Base-by-base conservation (phyloP, 2,797 vertebrate species). In the Sebastes vulpes region DNA sequence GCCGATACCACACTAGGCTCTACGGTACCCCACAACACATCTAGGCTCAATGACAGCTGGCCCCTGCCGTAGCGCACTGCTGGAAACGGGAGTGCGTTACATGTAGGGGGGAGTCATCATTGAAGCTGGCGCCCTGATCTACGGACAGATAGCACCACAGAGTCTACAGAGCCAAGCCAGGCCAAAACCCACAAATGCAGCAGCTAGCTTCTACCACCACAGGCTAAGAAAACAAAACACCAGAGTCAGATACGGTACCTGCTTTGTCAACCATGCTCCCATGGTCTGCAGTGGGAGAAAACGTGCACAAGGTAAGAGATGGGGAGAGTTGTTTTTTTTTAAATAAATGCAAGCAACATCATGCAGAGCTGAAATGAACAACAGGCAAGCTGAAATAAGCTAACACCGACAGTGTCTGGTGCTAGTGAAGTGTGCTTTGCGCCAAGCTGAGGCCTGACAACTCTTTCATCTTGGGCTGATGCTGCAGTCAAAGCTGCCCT, bases 231-330 rank as follows among this genome's bases (percentile, higher is more conserved):
- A 92, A 84, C 91, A 14, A 92, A 94, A 94, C 92, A 92, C 91
- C 90, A 92, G 93, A 92, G 89, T 93, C 91, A 94, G 92, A 94
- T 97, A 96, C 96, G 95, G 92, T 96, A 96, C 96, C 96, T 97
- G 96, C 93, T 96, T 96, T 93, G 93, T 95, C 93, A 95, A 95
- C 94, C 93, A 96, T 95, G 95, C 96, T 94, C 95, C 94, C 95
- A 95, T 95, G 95, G 96, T 96, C 96, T 96, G 96, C 95, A 95
- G 95, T 95, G 92, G 94, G 94, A 96, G 94, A 95, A 95, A 95
- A 96, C 91, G 93, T 95, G 95, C 94, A 96, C 83, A 94, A 92
- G 92, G 92, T 95, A 94, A 95, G 93, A 94, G 87, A 91, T 77
- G 83, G 88, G 90, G 81, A 92, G 85, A 92, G 86, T 38, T 52